Percentiles rank a stretch among this genome's conserved stretches.
phyloP scores from a whole-genome alignment of 2,888 invertebrate species.

The Cyclophora punctaria region DNA sequence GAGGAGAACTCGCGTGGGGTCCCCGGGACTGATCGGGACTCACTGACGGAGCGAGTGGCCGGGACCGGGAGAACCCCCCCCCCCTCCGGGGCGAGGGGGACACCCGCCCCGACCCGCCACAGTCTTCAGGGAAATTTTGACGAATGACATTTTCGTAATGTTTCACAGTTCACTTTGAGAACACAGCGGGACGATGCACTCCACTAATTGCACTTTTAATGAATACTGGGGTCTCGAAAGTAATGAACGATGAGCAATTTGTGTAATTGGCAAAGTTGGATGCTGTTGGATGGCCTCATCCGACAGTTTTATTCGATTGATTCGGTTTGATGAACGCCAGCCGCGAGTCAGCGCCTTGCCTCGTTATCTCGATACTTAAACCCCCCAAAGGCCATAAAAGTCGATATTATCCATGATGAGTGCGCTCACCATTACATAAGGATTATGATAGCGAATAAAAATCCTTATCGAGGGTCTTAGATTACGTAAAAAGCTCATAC shows the following conservation, averaged over 20 bases:
- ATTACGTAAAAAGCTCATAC: no score
- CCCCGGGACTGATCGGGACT: conserved; percentile 2
- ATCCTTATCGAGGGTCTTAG: no score
- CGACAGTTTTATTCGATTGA: conserved; percentile 18
- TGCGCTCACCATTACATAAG: no score
- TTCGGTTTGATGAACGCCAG: conserved; percentile 1
- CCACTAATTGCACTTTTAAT: conserved; percentile 60
- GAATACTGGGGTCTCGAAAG: conserved; percentile 31
- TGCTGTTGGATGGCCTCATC: conserved; percentile 8
- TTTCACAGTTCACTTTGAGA: conserved; percentile 46
- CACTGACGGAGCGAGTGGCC: conserved; percentile 3
- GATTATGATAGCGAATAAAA: no score
- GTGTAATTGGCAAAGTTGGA: conserved; percentile 39
- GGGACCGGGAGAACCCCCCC: conserved; percentile 3
- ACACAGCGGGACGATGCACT: conserved; percentile 40
- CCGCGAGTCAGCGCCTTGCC: not conserved
- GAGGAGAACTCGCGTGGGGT: conserved; percentile 7
- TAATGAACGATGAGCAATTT: conserved; percentile 35
- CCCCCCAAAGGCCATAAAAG: not conserved
- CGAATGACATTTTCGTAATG: conserved; percentile 60
- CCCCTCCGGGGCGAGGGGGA: conserved; percentile 2
- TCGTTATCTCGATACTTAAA: not conserved
- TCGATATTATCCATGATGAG: not conserved
- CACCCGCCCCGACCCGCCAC: conserved; percentile 25
- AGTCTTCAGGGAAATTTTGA: conserved; percentile 61